These are phyloP conservation scores for Apamea epomidion DNA, from an alignment of 2,888 invertebrate species.

Conservation along the genomic window DNA sequence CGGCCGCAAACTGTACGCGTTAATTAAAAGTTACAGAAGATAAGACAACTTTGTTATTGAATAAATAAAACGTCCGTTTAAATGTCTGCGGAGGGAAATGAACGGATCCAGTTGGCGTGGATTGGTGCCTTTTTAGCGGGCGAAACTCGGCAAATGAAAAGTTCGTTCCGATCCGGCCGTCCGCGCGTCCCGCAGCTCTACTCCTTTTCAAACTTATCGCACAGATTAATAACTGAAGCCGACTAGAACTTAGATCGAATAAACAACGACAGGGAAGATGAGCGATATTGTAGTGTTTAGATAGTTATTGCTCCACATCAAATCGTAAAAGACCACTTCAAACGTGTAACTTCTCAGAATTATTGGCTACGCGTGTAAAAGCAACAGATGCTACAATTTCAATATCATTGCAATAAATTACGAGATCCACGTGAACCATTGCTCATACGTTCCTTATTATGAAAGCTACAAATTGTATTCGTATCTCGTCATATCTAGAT, in stretches of 20 bases:
- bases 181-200: conserved; percentile 44
- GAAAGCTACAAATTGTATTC: conserved; percentile 49
- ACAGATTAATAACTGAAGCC: conserved; percentile 75
- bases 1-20: conserved; percentile 65
- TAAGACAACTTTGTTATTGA: conserved; percentile 78
- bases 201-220: conserved; percentile 73
- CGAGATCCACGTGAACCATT: conserved; percentile 28
- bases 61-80: conserved; percentile 78
- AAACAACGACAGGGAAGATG: conserved; percentile 35
- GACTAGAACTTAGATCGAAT: conserved; percentile 57
- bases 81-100: conserved; percentile 69
- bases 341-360: conserved; percentile 34
- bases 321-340: conserved; percentile 30
- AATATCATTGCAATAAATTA: conserved; percentile 43
- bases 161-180: conserved; percentile 42
- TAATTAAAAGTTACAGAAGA: conserved; percentile 80
- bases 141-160: conserved; percentile 63
- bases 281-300: conserved; percentile 18
- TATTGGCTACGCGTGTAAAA: conserved; percentile 20
- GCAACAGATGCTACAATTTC: conserved; percentile 26
- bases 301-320: conserved; percentile 30
- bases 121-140: conserved; percentile 68
- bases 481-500: conserved; percentile 55
- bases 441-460: conserved; percentile 38
- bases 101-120: conserved; percentile 66